phyloP scores from a whole-genome alignment of 2,888 invertebrate genomes.

The Fissipunctia ypsillon region DNA sequence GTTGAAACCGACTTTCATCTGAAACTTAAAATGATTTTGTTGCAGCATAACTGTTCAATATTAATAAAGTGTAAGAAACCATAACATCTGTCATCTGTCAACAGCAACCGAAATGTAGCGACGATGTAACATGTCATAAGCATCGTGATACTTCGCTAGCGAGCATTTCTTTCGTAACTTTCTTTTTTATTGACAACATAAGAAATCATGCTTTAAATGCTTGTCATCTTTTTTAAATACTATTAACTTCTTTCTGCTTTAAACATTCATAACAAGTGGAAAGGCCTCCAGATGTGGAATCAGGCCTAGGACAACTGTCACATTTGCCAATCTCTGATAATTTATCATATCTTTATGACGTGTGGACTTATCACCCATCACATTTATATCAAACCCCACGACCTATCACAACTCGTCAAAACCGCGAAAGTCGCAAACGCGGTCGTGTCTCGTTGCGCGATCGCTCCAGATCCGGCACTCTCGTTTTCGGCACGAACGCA shows the following conservation, averaged over 20 bases:
- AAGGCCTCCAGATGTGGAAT: not conserved
- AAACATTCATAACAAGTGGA: not conserved
- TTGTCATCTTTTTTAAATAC: constrained; percentile 39
- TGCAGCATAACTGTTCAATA: constrained; percentile 9
- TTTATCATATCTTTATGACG: constrained; percentile 5
- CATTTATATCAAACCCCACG: constrained; percentile 30
- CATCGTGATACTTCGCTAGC: constrained; percentile 27
- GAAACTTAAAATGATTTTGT: not conserved
- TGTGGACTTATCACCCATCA: constrained; percentile 4
- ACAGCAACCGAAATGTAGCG: not conserved
- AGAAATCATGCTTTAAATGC: constrained; percentile 34
- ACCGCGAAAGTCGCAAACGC: constrained; percentile 61
- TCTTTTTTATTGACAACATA: constrained; percentile 53
- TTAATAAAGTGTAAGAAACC: constrained; percentile 5
- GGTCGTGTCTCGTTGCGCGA: constrained; percentile 68
- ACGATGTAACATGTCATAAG: constrained; percentile 45
- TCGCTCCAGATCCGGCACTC: constrained; percentile 82
- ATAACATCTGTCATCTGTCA: constrained; percentile 28
- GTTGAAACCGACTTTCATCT: not conserved
- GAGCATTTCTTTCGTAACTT: constrained; percentile 49
- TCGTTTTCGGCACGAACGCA: constrained; percentile 80
- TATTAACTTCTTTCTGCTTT: constrained; percentile 11
- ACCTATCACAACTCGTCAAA: constrained; percentile 56
- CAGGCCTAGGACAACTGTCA: not conserved
- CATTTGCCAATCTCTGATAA: not conserved